phyloP scores from a whole-genome alignment of 2,888 invertebrate species.

The Andrena praecox region DNA sequence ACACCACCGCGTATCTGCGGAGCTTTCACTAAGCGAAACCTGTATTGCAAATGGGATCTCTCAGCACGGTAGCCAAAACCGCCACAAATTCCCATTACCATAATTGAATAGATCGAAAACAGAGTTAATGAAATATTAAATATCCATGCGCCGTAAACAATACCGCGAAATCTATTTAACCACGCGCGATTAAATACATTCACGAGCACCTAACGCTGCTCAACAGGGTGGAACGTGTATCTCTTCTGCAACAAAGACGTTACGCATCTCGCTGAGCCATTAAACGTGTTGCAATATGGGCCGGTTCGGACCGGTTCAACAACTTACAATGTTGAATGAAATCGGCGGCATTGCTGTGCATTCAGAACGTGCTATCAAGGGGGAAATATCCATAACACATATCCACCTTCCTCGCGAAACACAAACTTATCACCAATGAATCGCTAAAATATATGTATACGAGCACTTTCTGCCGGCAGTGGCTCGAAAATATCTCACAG shows the following conservation, averaged over 20 bases:
- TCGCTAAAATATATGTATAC: neutral
- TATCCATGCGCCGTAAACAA: constrained; percentile 45
- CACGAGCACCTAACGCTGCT: constrained; percentile 41
- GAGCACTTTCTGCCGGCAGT: neutral
- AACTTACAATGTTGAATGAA: constrained; percentile 23
- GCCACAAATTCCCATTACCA: constrained; percentile 30
- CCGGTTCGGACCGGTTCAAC: constrained; percentile 21
- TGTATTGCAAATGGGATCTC: neutral
- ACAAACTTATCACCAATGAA: neutral
- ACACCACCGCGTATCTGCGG: neutral
- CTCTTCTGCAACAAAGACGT: constrained; percentile 52
- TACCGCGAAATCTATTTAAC: constrained; percentile 48
- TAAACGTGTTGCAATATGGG: constrained; percentile 39
- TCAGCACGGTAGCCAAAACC: constrained; percentile 1
- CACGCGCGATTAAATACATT: constrained; percentile 47
- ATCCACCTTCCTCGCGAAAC: neutral
- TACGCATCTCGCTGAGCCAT: constrained; percentile 36
- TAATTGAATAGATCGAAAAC: constrained; percentile 40
- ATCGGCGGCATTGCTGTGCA: constrained; percentile 7
- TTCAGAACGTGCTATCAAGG: constrained; percentile 1
- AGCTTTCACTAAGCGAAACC: neutral
- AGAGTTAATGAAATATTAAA: constrained; percentile 46
- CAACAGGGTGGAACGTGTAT: constrained; percentile 42
- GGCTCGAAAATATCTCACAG: too few relatives aligned
- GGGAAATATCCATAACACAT: constrained; percentile 2